Percentiles rank a stretch among this genome's conserved stretches.
Conservation (phyloP, 2,113 vertebrate genomes). For the Crotalus horridus region DNA sequence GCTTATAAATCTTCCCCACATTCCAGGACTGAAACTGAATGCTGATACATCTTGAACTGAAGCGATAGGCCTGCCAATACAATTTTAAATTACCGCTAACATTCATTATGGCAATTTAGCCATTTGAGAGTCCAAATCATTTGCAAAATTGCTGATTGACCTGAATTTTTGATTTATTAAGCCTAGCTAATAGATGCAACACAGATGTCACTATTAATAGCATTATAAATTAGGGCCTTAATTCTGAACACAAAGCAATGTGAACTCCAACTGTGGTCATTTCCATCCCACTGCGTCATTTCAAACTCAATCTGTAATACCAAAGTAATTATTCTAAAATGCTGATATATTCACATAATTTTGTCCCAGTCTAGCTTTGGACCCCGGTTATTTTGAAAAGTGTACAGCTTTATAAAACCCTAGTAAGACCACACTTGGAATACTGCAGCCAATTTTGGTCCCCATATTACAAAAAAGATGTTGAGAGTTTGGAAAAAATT, state of each 20-base stretch:
- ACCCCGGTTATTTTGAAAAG: slow-evolving; percentile 9
- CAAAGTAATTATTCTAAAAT: neutral
- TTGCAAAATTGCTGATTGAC: slow-evolving; percentile 46
- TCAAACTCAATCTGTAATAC: slow-evolving; percentile 26
- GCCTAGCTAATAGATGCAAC: slow-evolving; percentile 40
- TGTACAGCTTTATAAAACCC: no score
- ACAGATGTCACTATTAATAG: slow-evolving; percentile 43
- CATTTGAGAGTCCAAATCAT: slow-evolving; percentile 49
- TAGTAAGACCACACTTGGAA: no score
- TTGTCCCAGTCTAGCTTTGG: neutral
- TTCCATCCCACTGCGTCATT: neutral
- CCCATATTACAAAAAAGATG: no score
- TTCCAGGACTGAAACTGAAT: neutral
- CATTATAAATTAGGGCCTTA: slow-evolving; percentile 37
- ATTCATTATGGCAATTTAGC: slow-evolving; percentile 18
- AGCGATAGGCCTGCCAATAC: slow-evolving; percentile 1
- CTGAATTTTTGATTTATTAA: slow-evolving; percentile 56
- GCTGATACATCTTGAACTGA: neutral
- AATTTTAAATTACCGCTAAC: slow-evolving; percentile 48
- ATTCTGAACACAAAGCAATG: slow-evolving; percentile 3
- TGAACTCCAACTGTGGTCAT: neutral
- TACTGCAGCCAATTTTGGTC: no score
- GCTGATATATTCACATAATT: neutral
- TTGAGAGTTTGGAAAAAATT: no score
- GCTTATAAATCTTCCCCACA: neutral